A percentile compares a stretch with the other conserved stretches of the same genome.
These are phyloP conservation scores for Hestina assimilis DNA, from an alignment of 1,140 invertebrate genomes.

Conservation along the genomic window DNA sequence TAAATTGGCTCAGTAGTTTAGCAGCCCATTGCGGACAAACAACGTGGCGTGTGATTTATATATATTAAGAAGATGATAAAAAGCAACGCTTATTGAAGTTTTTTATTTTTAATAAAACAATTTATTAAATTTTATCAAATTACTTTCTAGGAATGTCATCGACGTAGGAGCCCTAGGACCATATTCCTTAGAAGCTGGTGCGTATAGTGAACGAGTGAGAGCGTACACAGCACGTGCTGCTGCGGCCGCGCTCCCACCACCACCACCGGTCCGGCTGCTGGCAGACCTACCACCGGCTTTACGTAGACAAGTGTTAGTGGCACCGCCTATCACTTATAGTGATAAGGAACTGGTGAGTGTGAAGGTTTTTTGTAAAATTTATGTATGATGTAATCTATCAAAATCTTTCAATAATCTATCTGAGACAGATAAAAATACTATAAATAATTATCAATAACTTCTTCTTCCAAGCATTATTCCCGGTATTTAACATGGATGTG, in stretches of 20 bases:
- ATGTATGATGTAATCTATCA: no score
- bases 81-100: no score
- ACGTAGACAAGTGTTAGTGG: conserved; percentile 32
- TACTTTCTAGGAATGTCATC: conserved; percentile 58
- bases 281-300: conserved; percentile 48
- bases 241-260: conserved; percentile 36
- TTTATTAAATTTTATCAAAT: neutral
- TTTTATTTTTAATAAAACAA: no score
- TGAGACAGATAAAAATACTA: no score
- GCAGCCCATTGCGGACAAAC: no score
- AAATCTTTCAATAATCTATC: no score
- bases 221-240: conserved; percentile 58
- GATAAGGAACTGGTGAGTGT: conserved; percentile 58
- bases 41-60: no score
- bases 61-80: no score
- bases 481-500: no score
- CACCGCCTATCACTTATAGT: conserved; percentile 25
- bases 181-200: conserved; percentile 58
- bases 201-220: conserved; percentile 62
- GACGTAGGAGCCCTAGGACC: conserved; percentile 69
- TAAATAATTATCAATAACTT: no score
- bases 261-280: conserved; percentile 44
- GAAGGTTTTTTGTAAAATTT: neutral
- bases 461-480: no score
- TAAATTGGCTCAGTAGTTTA: no score